Conservation (phyloP, 1,140 invertebrate genomes). For the Drosophila auraria region DNA sequence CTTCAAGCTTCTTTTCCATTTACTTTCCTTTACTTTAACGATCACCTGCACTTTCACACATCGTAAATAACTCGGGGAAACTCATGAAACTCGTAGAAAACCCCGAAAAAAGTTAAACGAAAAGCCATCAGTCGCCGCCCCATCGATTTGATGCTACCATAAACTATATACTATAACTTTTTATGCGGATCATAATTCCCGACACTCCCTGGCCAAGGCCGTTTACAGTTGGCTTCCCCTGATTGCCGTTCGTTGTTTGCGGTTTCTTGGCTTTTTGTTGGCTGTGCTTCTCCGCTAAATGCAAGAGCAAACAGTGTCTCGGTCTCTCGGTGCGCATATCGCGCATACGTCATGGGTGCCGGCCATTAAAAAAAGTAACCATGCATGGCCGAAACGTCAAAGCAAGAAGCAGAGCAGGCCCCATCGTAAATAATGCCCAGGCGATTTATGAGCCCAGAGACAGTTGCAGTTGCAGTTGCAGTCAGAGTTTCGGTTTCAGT, state of each 20-base stretch:
- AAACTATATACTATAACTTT: slow-evolving; percentile 33
- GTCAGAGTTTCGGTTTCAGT: slow-evolving; percentile 1
- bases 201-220: slow-evolving; percentile 38
- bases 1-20: not conserved
- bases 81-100: not conserved
- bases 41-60: slow-evolving; percentile 2
- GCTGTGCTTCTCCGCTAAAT: slow-evolving; percentile 13
- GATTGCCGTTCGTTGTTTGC: slow-evolving; percentile 18
- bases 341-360: slow-evolving; percentile 70
- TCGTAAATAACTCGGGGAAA: not conserved
- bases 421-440: slow-evolving; percentile 60
- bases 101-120: not conserved
- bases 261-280: slow-evolving; percentile 3
- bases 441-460: slow-evolving; percentile 70
- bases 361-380: slow-evolving; percentile 64
- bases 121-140: too few relatives aligned
- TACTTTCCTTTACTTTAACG: not conserved
- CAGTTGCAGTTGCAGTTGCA: slow-evolving; percentile 29
- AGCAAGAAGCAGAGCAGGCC: slow-evolving; percentile 20
- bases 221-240: slow-evolving; percentile 23
- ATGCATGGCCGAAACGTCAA: slow-evolving; percentile 47
- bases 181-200: slow-evolving; percentile 45
- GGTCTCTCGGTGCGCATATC: slow-evolving; percentile 40
- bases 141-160: slow-evolving; percentile 25
- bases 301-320: slow-evolving; percentile 30